Evolutionary conservation across 2,797 vertebrate species (phyloP).

Genomic region (Chloroceryle amazona): DNA sequence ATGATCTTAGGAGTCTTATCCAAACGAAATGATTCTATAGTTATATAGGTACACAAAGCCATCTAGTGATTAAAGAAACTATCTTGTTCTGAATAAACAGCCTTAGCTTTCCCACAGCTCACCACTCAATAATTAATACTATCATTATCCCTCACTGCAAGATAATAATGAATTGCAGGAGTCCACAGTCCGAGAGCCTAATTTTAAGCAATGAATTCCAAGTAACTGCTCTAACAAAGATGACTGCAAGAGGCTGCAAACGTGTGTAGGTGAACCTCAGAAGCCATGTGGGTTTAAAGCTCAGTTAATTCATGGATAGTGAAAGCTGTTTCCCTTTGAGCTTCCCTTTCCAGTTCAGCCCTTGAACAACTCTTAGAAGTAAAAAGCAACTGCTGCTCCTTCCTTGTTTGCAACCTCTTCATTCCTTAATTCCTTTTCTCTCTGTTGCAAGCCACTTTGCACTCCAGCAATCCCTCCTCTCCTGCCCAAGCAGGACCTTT

Average conservation of each 20-base stretch:
- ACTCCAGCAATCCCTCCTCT: not conserved
- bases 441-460: not conserved
- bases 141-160: not conserved
- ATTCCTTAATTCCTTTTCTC: not conserved
- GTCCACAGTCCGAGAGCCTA: not conserved
- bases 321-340: not conserved
- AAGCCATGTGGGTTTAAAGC: not conserved
- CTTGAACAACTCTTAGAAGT: not conserved
- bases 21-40: not conserved
- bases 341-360: not conserved
- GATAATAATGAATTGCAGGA: not conserved
- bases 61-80: not conserved
- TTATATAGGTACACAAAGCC: not conserved
- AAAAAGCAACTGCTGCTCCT: not conserved
- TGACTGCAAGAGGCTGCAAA: not conserved
- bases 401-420: not conserved
- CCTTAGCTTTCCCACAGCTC: not conserved
- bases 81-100: not conserved
- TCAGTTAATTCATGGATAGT: not conserved
- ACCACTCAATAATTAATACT: not conserved
- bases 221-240: not conserved
- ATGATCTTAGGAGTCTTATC: not conserved
- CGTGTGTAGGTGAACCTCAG: not conserved
- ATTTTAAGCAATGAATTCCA: not conserved
- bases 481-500: not conserved